These are phyloP conservation scores for Acrocephalus kingi DNA, from an alignment of 2,113 vertebrate species.

Conservation along the genomic window DNA sequence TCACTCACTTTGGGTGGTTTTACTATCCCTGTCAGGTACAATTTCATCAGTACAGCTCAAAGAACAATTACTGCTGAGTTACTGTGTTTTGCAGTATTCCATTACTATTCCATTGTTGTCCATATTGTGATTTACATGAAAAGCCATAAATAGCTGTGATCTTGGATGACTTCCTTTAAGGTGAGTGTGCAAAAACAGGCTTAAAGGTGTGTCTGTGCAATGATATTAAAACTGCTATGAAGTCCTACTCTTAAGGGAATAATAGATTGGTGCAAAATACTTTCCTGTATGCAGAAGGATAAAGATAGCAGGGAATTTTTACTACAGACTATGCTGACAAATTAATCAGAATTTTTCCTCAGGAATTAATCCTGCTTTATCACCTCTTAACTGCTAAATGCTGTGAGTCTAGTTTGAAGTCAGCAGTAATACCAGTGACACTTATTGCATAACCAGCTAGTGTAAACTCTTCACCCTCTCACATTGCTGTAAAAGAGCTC, in stretches of 20 bases:
- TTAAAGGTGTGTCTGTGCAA: slow-evolving; percentile 26
- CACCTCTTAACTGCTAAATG: slow-evolving; percentile 76
- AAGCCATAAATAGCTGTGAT: slow-evolving; percentile 66
- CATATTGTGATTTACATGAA: slow-evolving; percentile 38
- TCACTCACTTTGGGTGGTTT: background rate
- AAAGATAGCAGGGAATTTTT: slow-evolving; percentile 4
- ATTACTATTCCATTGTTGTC: slow-evolving; percentile 6
- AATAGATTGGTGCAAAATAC: slow-evolving; percentile 22
- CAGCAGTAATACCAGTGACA: slow-evolving; percentile 49
- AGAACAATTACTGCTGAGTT: slow-evolving; percentile 5
- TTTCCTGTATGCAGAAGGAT: background rate
- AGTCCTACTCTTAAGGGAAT: background rate
- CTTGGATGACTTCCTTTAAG: slow-evolving; percentile 54
- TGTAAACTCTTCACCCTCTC: slow-evolving; percentile 31
- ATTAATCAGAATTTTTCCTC: slow-evolving; percentile 48
- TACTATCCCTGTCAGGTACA: background rate
- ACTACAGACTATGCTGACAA: background rate
- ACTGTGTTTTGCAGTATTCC: background rate
- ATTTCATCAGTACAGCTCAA: slow-evolving; percentile 14
- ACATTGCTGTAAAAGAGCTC: background rate
- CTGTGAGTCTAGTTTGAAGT: slow-evolving; percentile 69
- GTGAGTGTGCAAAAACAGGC: slow-evolving; percentile 33
- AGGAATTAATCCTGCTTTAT: slow-evolving; percentile 77
- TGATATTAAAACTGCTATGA: background rate
- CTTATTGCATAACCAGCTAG: slow-evolving; percentile 36